Conservation (phyloP, 1,140 invertebrate species). For the Trinorchestia longiramus region DNA sequence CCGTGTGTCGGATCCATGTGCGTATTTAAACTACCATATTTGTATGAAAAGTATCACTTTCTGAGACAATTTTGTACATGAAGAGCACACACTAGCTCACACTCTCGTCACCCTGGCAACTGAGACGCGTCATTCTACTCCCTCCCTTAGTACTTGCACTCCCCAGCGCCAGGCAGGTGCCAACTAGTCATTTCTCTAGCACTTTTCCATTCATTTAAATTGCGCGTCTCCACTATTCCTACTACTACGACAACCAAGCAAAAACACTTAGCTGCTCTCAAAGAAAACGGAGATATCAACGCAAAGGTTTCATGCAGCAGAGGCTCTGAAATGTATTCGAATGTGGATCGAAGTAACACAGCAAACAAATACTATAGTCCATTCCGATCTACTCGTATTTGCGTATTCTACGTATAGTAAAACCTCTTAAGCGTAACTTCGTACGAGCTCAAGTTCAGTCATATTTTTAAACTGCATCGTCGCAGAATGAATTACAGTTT, state of each 20-base stretch:
- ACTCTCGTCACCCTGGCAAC: conserved; percentile 26
- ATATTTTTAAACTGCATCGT: not conserved
- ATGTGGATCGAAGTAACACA: not conserved
- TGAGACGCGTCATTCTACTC: not conserved
- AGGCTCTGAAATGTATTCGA: not conserved
- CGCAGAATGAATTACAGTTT: not conserved
- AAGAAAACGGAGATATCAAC: not conserved
- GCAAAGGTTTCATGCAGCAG: not conserved
- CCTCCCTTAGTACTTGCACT: not conserved
- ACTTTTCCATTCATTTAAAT: not conserved
- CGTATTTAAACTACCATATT: not conserved
- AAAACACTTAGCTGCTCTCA: not conserved
- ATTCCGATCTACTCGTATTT: not conserved
- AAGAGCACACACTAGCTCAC: not conserved
- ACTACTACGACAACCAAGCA: not conserved
- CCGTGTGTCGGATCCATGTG: not conserved
- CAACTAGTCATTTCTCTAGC: not conserved
- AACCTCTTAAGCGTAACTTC: too few relatives aligned
- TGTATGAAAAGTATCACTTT: not conserved
- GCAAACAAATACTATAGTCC: not conserved
- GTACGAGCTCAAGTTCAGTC: not conserved
- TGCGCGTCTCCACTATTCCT: not conserved
- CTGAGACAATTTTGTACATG: not conserved
- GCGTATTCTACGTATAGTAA: not conserved
- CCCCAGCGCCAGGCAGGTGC: not conserved